phyloP scores from a whole-genome alignment of 2,888 invertebrate genomes.

The Dryadula phaetusa region DNA sequence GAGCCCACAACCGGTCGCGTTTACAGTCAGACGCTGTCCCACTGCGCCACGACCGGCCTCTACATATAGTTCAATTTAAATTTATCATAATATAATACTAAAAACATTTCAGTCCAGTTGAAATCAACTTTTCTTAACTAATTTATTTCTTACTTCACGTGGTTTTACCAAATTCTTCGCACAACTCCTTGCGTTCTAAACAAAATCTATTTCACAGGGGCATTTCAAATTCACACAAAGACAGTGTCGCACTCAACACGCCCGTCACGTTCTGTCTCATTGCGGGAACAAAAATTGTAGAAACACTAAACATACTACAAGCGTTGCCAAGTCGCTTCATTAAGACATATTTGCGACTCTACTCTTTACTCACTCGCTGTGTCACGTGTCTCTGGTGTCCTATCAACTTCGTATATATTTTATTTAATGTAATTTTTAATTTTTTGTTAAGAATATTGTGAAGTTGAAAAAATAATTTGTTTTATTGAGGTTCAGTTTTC shows the following conservation, averaged over 20 bases:
- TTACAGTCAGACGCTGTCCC: too few relatives aligned
- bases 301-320: conserved; percentile 49
- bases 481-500: too few relatives aligned
- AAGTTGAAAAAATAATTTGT: too few relatives aligned
- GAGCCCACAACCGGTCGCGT: too few relatives aligned
- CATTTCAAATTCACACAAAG: neutral
- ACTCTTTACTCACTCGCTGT: conserved; percentile 28
- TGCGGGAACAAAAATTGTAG: conserved; percentile 58
- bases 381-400: conserved; percentile 21
- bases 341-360: conserved; percentile 52
- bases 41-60: too few relatives aligned
- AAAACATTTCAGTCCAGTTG: neutral
- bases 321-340: conserved; percentile 64
- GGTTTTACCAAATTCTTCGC: neutral
- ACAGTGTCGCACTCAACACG: conserved; percentile 21
- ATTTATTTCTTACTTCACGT: neutral
- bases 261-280: conserved; percentile 50
- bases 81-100: too few relatives aligned
- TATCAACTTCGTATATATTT: too few relatives aligned
- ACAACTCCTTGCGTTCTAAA: neutral
- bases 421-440: too few relatives aligned
- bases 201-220: conserved; percentile 9
- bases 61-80: neutral
- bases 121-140: neutral
- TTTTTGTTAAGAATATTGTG: too few relatives aligned